Evolutionary conservation across 2,113 vertebrate species (phyloP).

Genomic region (Myotis davidii): DNA sequence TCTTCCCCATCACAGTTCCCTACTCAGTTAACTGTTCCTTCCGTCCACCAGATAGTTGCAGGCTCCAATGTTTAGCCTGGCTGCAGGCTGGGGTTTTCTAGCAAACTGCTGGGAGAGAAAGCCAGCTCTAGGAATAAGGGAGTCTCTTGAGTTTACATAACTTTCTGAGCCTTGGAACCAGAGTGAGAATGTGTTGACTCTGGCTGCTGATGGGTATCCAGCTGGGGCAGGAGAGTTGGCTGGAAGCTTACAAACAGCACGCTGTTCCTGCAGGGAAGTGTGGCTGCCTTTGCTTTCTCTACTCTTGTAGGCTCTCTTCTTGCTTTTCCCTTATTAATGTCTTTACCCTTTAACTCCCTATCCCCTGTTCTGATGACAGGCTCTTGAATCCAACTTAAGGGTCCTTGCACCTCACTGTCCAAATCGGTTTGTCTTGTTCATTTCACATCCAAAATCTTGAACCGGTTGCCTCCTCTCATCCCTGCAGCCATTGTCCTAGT

Average conservation of each 20-base stretch:
- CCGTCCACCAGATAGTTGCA: not conserved
- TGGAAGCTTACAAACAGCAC: not conserved
- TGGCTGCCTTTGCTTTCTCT: not conserved
- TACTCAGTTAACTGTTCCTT: not conserved
- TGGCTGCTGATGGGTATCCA: not conserved
- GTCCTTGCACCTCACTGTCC: not conserved
- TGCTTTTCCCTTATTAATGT: not conserved
- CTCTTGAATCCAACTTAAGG: not conserved
- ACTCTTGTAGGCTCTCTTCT: not conserved
- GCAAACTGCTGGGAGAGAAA: constrained; percentile 63
- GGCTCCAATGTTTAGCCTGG: not conserved
- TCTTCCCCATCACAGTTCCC: not conserved
- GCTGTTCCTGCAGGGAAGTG: not conserved
- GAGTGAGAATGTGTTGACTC: constrained; percentile 50
- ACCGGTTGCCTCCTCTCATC: not conserved
- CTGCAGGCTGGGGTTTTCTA: constrained; percentile 62
- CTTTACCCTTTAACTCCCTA: not conserved
- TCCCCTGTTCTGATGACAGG: not conserved
- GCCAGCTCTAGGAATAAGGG: constrained; percentile 37
- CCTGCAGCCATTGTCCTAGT: not conserved
- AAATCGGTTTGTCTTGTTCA: not conserved
- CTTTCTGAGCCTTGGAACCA: constrained; percentile 40
- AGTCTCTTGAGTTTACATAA: constrained; percentile 40
- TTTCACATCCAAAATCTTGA: not conserved
- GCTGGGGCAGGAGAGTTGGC: constrained; percentile 20